Base-by-base conservation (phyloP, 2,888 invertebrate species). In the Pachliopta kotzebuea region DNA sequence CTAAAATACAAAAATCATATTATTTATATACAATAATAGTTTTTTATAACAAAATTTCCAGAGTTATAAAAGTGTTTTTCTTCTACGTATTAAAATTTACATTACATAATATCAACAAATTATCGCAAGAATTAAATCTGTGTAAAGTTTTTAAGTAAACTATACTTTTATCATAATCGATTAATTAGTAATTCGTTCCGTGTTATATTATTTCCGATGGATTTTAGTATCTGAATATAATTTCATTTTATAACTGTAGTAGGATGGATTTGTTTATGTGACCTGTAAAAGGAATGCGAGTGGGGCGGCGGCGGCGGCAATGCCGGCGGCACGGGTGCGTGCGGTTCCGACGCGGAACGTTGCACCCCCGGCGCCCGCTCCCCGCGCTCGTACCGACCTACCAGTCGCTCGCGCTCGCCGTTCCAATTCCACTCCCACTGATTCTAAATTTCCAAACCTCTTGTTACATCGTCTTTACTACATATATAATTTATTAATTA, bases 261-360 rank as follows among this genome's bases (percentile, higher is more conserved):
- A n/a, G n/a, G n/a, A 3, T 1, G 11, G 50, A 52, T 52, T 9
- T 2, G 55, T 42, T 2, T 29, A 14, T 17, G 9, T 55, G 62
- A 76, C 80, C 86, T 92, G 77, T 92, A 91, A 81, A 92, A 92
- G 61, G 92, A 92, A 80, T 92, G 91, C 67, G 92, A 92, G 80
- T 92, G n/a, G n/a, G n/a, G 92, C 72, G 92, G 88, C 69, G 92
- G 90, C 74, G 92, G 91, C 65, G 92, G 86, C 79, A 91, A 76
- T 72, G 85, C 77, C 70, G 88, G 84, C 66, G 92, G 89, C 67
- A 92, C 85, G 26, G 93, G 93, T 60, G 93, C 93, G 79, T 93
- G 93, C 50, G 93, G 93, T 79, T 93, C 93, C 71, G 93, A 93
- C 55, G 93, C 93, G 50, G 93, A 93, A 21, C 93, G 90, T 81